Evolutionary conservation across 2,888 invertebrate species (phyloP), one percentile per base, ranked within the genome.

Genomic region (Tenodera sinensis): DNA sequence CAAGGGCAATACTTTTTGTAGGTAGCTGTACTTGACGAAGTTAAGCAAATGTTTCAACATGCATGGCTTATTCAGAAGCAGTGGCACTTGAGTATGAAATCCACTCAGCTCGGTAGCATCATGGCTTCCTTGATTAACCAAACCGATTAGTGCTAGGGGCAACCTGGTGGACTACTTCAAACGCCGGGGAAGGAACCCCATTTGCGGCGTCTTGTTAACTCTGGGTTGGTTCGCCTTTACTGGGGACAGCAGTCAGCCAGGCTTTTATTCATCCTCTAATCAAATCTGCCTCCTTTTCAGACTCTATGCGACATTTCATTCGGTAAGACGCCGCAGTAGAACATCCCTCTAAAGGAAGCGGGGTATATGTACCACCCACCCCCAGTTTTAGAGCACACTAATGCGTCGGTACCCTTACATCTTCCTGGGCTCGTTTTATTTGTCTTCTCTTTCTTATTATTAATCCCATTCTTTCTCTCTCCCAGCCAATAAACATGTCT

Each of bases 381-480:
- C 25, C 27, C 71, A 28, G 34, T 47, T 85, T 84, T 28, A 25
- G 27, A 85, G 85, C 47, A 42, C 34, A 42, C 85, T 71, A 85
- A 85, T 85, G 85, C 85, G 28, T 28, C 86, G 86, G 71, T 30
- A 86, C 86, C 54, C 86, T 86, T 81, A 42, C 86, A 86, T 86
- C 86, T 81, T 81, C 86, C 81, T 54, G 20, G 15, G 12, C 54
- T 27, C 42, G 28, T 86, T 86, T 81, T 81, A 86, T 86, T 81
- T 86, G 86, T 30, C 42, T 86, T 28, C 28, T 25, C 86, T 30
- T 30, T 86, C 54, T 85, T 28, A 81, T 86, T 86, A 86, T 86
- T 86, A 86, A 86, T 86, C 86, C 86, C 86, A 86, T 86, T 86
- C 86, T 86, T 86, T 86, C 30, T 71, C 81, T 20, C 54, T 86